These are phyloP conservation scores for Cettia cetti DNA, from an alignment of 2,113 vertebrate species.

Conservation along the genomic window DNA sequence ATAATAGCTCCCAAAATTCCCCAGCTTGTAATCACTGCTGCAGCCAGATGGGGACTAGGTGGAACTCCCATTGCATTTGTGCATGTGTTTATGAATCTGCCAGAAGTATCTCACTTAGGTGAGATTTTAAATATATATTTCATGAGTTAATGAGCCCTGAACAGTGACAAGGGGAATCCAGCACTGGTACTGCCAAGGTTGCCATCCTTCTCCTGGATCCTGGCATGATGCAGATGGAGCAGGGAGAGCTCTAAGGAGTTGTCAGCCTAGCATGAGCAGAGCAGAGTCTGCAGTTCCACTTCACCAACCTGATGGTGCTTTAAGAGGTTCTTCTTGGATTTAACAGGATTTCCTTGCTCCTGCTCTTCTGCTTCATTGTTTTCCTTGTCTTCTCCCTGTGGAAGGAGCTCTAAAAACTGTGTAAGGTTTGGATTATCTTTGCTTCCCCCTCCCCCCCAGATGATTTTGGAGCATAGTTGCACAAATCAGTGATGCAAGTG, in stretches of 20 bases:
- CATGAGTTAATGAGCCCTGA: background rate
- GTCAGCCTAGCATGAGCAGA: background rate
- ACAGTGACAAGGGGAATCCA: background rate
- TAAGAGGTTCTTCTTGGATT: background rate
- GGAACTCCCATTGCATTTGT: background rate
- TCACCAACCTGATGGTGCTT: background rate
- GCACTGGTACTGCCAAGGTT: background rate
- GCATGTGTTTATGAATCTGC: background rate
- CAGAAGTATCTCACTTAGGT: background rate
- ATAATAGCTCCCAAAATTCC: background rate
- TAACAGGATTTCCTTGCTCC: background rate
- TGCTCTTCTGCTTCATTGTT: background rate
- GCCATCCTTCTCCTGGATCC: background rate
- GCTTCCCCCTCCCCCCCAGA: background rate
- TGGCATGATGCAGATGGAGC: background rate
- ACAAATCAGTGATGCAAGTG: background rate
- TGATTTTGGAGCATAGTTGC: background rate
- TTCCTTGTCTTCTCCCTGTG: fast-evolving
- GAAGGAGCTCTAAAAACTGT: background rate
- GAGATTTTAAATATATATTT: background rate
- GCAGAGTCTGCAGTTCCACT: background rate
- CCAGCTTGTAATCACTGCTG: background rate
- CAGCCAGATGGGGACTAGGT: background rate
- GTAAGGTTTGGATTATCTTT: background rate
- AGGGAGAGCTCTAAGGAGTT: background rate